Evolutionary conservation across 2,888 invertebrate genomes (phyloP).

Genomic region (Coecobrya sp.): DNA sequence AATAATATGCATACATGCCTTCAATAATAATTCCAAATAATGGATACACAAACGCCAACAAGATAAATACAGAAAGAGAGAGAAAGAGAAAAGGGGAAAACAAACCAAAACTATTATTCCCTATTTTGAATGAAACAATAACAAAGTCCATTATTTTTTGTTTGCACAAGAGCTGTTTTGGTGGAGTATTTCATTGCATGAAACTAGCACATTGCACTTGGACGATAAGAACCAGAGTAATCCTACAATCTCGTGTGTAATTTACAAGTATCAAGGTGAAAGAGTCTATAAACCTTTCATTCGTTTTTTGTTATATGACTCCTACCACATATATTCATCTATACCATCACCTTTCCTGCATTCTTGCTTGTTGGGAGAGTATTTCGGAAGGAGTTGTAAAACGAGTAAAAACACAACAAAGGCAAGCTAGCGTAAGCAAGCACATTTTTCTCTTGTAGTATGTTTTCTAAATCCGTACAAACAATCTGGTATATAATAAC

Average conservation of each 20-base stretch:
- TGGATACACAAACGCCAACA: neutral
- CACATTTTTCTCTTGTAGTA: neutral
- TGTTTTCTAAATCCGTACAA: constrained; percentile 56
- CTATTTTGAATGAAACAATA: constrained; percentile 13
- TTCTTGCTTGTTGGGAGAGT: neutral
- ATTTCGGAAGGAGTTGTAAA: neutral
- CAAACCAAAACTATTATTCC: neutral
- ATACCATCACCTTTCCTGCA: neutral
- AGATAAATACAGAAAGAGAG: neutral
- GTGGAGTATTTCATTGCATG: constrained; percentile 22
- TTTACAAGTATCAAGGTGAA: constrained; percentile 79
- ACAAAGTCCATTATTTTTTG: constrained; percentile 22
- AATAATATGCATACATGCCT: neutral
- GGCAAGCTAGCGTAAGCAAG: neutral
- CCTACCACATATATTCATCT: too few relatives aligned
- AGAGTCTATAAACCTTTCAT: constrained; percentile 72
- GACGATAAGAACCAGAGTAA: constrained; percentile 63
- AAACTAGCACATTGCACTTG: constrained; percentile 62
- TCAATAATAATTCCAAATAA: neutral
- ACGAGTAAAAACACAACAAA: neutral
- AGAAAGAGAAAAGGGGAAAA: neutral
- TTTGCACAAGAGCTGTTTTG: constrained; percentile 9
- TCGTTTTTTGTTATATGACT: neutral
- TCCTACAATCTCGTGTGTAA: constrained; percentile 69
- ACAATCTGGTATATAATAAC: constrained; percentile 42